Evolutionary conservation across 1,140 invertebrate species (phyloP).

Genomic region (Cyphomyrmex costatus): DNA sequence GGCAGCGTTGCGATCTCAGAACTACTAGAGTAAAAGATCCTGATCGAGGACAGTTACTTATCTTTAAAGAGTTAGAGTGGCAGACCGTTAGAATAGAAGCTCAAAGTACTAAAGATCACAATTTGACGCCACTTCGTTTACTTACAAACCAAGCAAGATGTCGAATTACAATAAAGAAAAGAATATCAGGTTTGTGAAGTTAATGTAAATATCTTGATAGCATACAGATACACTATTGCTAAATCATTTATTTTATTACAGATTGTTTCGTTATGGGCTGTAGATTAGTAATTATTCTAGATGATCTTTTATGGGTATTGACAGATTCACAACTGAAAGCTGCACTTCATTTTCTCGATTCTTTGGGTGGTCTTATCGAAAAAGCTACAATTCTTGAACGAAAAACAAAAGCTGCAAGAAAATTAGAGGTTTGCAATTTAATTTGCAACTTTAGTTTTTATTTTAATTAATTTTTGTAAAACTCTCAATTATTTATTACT

Average conservation of each 20-base stretch:
- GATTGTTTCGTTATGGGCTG: slow-evolving; percentile 98
- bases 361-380: slow-evolving; percentile 94
- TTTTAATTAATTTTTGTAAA: background rate
- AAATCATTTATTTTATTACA: slow-evolving; percentile 82
- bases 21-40: slow-evolving; percentile 96
- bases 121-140: slow-evolving; percentile 95
- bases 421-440: slow-evolving; percentile 91
- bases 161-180: slow-evolving; percentile 98
- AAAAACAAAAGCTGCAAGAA: slow-evolving; percentile 95
- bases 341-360: slow-evolving; percentile 97
- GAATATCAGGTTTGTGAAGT: slow-evolving; percentile 90
- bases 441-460: slow-evolving; percentile 18
- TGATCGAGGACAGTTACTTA: slow-evolving; percentile 94
- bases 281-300: slow-evolving; percentile 96
- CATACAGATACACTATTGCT: background rate
- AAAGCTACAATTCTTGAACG: slow-evolving; percentile 94
- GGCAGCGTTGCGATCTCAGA: slow-evolving; percentile 94
- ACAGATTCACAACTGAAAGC: slow-evolving; percentile 99
- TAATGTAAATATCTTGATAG: background rate
- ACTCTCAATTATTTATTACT: slow-evolving; percentile 50
- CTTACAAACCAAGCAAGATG: slow-evolving; percentile 98
- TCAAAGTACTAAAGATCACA: slow-evolving; percentile 92
- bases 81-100: slow-evolving; percentile 98
- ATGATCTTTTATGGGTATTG: slow-evolving; percentile 99
- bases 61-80: slow-evolving; percentile 99